Evolutionary conservation across 2,888 invertebrate species (phyloP), one percentile per base, ranked within the genome.

Genomic region (Diplazon laetatorius): DNA sequence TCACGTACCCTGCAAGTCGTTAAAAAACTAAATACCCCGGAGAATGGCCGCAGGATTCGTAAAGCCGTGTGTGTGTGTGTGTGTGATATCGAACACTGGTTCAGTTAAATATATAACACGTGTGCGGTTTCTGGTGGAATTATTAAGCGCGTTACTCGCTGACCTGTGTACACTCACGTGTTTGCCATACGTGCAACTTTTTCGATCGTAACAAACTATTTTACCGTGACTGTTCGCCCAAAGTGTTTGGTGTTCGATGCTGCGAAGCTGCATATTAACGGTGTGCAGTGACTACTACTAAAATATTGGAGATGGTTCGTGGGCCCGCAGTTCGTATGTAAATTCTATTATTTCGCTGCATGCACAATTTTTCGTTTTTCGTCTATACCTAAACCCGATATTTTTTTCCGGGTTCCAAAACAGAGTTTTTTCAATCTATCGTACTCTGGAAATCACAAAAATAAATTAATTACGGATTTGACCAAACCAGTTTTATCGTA

Each of bases 21-120:
- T 55, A 1, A 35, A 35, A 55, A 55, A 55, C 14, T 55, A 55
- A 55, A 35, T 55, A 35, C 8, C 42, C 35, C n/a, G 30, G 35
- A 30, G 4, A 16, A 55, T n/a, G 16, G 9, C 16, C 35, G 2
- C 9, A 9, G 35, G 10, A 52, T n/a, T 42, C 22, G 22, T 22
- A 2, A 22, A 52, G 2, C 50, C 25, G n/a, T 42, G 42, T n/a
- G n/a, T 18, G 20, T 48, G n/a, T n/a, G n/a, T n/a, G n/a, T n/a
- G n/a, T 6, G 16, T 2, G 2, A 42, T 10, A 35, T 35, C 16
- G 35, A 16, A 35, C 35, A 55, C 18, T 1, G 22, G 16, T 35
- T 35, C 2, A 55, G 16, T 18, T 35, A 35, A 55, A 16, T 30
- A 55, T 30, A 10, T 1, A 48, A 9, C 48, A 48, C 12, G 6